These are phyloP conservation scores for Kradibia gibbosae DNA, from an alignment of 1,140 invertebrate species.

Conservation along the genomic window DNA sequence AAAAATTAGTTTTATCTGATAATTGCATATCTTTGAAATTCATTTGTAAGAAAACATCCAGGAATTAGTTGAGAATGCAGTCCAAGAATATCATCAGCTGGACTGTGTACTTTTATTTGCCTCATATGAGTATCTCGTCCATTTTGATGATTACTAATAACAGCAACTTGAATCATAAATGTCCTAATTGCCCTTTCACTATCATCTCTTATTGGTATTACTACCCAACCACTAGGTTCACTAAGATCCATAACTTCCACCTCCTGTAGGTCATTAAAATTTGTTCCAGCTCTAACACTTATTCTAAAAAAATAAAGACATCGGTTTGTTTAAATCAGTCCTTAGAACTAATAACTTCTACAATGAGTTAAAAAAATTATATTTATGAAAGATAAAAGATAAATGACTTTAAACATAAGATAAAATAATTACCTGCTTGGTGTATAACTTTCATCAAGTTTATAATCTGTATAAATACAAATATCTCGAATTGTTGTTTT, in stretches of 20 bases:
- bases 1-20: conserved; percentile 75
- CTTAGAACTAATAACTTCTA: not conserved
- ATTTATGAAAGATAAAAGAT: not conserved
- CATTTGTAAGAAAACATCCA: conserved; percentile 85
- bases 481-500: conserved; percentile 97
- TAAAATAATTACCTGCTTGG: conserved; percentile 83
- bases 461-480: conserved; percentile 98
- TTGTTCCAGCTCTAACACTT: conserved; percentile 93
- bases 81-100: conserved; percentile 81
- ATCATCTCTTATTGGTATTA: conserved; percentile 92
- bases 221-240: conserved; percentile 97
- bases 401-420: conserved; percentile 5
- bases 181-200: conserved; percentile 90
- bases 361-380: not conserved
- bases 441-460: conserved; percentile 98
- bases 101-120: conserved; percentile 96
- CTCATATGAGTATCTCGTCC: conserved; percentile 98
- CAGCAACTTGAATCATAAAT: conserved; percentile 98
- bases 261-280: conserved; percentile 98
- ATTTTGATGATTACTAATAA: conserved; percentile 98
- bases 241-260: conserved; percentile 94
- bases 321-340: not conserved
- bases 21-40: conserved; percentile 86
- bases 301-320: conserved; percentile 76
- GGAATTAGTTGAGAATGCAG: conserved; percentile 82